phyloP scores from a whole-genome alignment of 2,797 vertebrate genomes.

The Remorina albescens region DNA sequence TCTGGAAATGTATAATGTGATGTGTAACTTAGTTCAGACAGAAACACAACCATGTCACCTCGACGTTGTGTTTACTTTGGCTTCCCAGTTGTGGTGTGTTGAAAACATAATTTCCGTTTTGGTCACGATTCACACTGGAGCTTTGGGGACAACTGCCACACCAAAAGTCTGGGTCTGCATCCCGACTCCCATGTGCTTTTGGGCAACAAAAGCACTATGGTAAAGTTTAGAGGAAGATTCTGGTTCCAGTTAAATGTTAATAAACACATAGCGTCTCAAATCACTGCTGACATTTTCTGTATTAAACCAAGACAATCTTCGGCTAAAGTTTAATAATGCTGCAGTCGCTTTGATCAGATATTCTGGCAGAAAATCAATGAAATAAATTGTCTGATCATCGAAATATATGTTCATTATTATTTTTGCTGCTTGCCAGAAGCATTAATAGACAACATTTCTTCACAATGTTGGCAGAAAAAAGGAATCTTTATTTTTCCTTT shows the following conservation, averaged over 20 bases:
- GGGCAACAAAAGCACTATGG: background rate
- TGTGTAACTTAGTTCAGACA: background rate
- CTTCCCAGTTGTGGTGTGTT: background rate
- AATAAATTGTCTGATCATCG: background rate
- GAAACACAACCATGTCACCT: background rate
- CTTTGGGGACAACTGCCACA: background rate
- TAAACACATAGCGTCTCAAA: background rate
- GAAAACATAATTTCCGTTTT: background rate
- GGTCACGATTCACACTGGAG: too few species aligned
- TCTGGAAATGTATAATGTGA: too few species aligned
- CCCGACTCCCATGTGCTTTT: background rate
- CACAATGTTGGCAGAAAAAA: background rate
- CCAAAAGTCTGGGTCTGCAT: background rate
- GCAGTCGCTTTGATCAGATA: background rate
- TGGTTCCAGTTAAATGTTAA: slow-evolving; percentile 1
- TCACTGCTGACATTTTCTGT: background rate
- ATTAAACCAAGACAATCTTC: background rate
- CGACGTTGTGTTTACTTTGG: background rate
- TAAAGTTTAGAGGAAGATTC: background rate
- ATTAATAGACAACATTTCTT: background rate
- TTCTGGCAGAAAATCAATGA: background rate
- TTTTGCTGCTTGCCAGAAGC: background rate
- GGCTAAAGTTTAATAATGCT: background rate
- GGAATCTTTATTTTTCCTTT: background rate
- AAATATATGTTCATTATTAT: background rate